Conservation (phyloP, 1,140 invertebrate species). For the Ceratosolen fusciceps region DNA sequence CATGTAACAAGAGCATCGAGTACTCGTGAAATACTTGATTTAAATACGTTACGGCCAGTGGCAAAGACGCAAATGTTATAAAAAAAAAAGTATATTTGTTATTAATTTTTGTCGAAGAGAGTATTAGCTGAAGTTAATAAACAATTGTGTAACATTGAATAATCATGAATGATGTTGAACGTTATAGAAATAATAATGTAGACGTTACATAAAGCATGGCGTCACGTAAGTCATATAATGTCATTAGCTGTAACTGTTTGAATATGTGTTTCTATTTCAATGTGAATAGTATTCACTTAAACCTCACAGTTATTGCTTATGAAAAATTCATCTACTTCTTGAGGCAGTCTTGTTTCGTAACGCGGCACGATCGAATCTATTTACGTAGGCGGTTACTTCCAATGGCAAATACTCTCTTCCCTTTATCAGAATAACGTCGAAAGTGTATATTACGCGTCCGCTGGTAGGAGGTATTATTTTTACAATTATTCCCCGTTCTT, state of each 20-base stretch:
- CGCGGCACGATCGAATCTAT: neutral
- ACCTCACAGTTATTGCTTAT: neutral
- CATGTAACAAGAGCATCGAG: no score
- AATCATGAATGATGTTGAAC: neutral
- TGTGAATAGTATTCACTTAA: neutral
- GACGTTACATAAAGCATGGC: neutral
- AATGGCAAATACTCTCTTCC: neutral
- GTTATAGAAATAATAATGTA: neutral
- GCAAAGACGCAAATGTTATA: no score
- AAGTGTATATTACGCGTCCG: neutral
- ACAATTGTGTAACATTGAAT: neutral
- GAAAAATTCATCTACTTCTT: neutral
- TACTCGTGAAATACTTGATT: no score
- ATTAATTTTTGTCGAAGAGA: no score
- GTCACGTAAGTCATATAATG: neutral
- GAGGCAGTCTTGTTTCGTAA: neutral
- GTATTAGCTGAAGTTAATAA: neutral
- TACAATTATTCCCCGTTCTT: neutral
- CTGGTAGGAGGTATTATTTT: neutral
- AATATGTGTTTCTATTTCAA: neutral
- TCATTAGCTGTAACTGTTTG: neutral
- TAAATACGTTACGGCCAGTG: no score
- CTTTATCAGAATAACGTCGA: neutral
- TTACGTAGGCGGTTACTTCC: neutral
- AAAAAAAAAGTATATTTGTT: no score